These are phyloP conservation scores for Brachirus orientalis DNA, from an alignment of 2,113 vertebrate species.

Conservation along the genomic window DNA sequence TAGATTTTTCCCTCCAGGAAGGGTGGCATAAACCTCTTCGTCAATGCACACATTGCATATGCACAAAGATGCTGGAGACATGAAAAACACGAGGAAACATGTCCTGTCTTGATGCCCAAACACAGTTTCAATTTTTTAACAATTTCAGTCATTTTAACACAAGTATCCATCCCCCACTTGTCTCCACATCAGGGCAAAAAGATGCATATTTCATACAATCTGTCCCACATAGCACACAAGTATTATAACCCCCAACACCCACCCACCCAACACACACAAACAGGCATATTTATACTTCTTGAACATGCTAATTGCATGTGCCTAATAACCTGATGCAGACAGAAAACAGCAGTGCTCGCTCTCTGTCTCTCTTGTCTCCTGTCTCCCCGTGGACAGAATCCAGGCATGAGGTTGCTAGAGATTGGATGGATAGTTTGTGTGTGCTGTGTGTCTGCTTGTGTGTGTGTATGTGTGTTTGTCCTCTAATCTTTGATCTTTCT, in stretches of 20 bases:
- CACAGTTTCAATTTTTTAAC: too few species aligned
- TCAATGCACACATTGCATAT: slow-evolving; percentile 30
- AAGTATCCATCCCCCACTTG: slow-evolving; percentile 13
- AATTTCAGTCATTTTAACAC: too few species aligned
- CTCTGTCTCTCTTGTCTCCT: slow-evolving; percentile 34
- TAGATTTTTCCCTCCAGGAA: slow-evolving; percentile 59
- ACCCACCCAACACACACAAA: slow-evolving; percentile 24
- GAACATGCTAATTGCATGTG: slow-evolving; percentile 64
- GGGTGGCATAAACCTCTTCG: slow-evolving; percentile 46
- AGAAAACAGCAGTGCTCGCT: slow-evolving; percentile 64
- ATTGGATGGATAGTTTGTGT: slow-evolving; percentile 45
- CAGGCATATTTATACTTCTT: slow-evolving; percentile 63
- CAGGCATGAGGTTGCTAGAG: slow-evolving; percentile 72
- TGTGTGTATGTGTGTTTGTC: slow-evolving; percentile 29
- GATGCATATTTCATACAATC: slow-evolving; percentile 66
- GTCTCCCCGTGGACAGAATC: slow-evolving; percentile 66
- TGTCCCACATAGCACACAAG: slow-evolving; percentile 64
- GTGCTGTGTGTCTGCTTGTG: slow-evolving; percentile 22
- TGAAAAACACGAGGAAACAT: too few species aligned
- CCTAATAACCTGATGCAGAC: slow-evolving; percentile 69
- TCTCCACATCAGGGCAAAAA: slow-evolving; percentile 52
- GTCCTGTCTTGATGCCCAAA: too few species aligned
- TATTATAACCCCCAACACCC: slow-evolving; percentile 13
- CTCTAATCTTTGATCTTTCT: slow-evolving; percentile 73
- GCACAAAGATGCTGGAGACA: slow-evolving; percentile 14